These are phyloP conservation scores for Menura novaehollandiae DNA, from an alignment of 2,113 vertebrate genomes.

Conservation along the genomic window DNA sequence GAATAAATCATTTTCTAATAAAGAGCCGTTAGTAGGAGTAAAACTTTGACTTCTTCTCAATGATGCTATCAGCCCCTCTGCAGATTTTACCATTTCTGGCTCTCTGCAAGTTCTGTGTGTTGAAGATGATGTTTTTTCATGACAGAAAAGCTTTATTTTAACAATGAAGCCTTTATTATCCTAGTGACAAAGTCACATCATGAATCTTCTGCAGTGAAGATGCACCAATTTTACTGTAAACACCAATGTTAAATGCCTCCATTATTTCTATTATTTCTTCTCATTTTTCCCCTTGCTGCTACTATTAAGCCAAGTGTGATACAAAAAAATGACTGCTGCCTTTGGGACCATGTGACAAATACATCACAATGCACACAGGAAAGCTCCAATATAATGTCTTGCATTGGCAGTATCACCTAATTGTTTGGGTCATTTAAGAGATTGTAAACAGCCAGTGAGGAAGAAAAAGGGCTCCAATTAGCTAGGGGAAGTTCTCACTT, in stretches of 20 bases:
- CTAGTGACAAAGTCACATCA: not conserved
- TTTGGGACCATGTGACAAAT: not conserved
- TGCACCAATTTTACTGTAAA: not conserved
- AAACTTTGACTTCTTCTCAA: slow-evolving; percentile 51
- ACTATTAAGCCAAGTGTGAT: not conserved
- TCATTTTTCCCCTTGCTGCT: not conserved
- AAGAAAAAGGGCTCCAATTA: slow-evolving; percentile 32
- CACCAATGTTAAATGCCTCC: not conserved
- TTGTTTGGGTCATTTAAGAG: slow-evolving; percentile 13
- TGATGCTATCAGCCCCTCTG: not conserved
- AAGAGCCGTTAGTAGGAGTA: slow-evolving; percentile 41
- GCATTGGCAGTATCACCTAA: not conserved
- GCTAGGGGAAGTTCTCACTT: slow-evolving; percentile 46
- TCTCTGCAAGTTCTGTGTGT: not conserved
- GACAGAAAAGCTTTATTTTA: not conserved
- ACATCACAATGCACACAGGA: not conserved
- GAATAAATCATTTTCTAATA: slow-evolving; percentile 60
- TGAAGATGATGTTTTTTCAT: not conserved
- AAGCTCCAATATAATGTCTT: slow-evolving; percentile 47
- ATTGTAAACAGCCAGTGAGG: slow-evolving; percentile 6
- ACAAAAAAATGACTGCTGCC: slow-evolving; percentile 28
- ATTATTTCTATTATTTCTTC: not conserved
- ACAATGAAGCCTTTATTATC: not conserved
- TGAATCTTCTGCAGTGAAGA: not conserved
- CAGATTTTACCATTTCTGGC: not conserved